phyloP scores from a whole-genome alignment of 2,888 invertebrate species.

The Leptinotarsa juncta region DNA sequence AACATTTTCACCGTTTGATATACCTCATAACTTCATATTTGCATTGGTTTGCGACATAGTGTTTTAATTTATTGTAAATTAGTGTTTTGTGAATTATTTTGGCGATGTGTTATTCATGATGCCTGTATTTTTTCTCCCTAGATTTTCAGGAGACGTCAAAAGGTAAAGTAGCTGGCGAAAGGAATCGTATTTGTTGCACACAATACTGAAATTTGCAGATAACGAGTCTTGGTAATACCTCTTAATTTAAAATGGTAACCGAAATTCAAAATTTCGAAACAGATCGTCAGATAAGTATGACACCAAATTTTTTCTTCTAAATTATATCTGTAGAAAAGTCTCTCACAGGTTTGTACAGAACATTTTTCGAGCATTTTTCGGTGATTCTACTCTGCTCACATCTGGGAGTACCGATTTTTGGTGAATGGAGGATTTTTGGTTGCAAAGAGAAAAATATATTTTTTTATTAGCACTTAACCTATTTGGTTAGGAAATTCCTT shows the following conservation, averaged over 20 bases:
- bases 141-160: slow-evolving; percentile 56
- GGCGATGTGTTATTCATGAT: slow-evolving; percentile 42
- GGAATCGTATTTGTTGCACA: slow-evolving; percentile 34
- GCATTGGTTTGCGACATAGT: slow-evolving; percentile 19
- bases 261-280: slow-evolving; percentile 27
- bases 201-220: slow-evolving; percentile 41
- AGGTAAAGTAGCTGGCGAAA: slow-evolving; percentile 54
- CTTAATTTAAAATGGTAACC: slow-evolving; percentile 29
- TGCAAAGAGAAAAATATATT: not conserved
- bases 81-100: slow-evolving; percentile 43
- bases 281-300: slow-evolving; percentile 39
- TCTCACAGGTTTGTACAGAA: slow-evolving; percentile 14
- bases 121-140: slow-evolving; percentile 49
- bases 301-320: slow-evolving; percentile 18
- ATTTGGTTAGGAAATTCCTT: too few relatives aligned
- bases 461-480: not conserved
- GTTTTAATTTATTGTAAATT: slow-evolving; percentile 12
- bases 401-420: slow-evolving; percentile 1
- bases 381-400: not conserved
- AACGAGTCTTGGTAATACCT: slow-evolving; percentile 43
- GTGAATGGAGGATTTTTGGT: not conserved
- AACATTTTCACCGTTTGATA: slow-evolving; percentile 21
- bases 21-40: slow-evolving; percentile 18
- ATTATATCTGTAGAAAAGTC: slow-evolving; percentile 9
- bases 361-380: not conserved